These are phyloP conservation scores for Microhierax caerulescens DNA, from an alignment of 2,797 vertebrate genomes.

Conservation along the genomic window DNA sequence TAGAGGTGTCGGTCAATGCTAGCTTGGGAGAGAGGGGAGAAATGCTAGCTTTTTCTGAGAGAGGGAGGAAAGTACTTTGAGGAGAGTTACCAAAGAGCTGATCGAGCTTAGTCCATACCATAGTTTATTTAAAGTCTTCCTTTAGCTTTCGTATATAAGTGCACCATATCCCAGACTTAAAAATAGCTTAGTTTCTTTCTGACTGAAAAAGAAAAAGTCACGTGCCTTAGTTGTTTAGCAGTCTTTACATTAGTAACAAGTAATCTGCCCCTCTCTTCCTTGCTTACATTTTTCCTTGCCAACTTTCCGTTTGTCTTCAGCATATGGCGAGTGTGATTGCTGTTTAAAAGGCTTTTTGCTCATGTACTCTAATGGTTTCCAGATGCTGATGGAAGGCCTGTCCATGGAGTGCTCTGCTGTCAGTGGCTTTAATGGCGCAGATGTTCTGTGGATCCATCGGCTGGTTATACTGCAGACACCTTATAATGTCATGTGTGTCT, in stretches of 20 bases:
- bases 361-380: neutral
- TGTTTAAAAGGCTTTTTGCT: neutral
- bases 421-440: neutral
- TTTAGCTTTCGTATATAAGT: neutral
- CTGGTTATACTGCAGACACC: neutral
- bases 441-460: neutral
- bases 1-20: neutral
- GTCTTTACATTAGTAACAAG: neutral
- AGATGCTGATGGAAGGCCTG: neutral
- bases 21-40: too few relatives aligned
- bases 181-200: conserved; percentile 10
- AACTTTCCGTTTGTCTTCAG: conserved; percentile 19
- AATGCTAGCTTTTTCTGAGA: neutral
- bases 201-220: neutral
- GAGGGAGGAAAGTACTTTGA: neutral
- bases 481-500: neutral
- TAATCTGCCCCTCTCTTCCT: neutral
- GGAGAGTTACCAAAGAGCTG: neutral
- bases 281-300: neutral
- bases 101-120: neutral
- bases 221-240: neutral
- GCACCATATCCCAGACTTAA: neutral
- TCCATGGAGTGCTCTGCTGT: fast-evolving
- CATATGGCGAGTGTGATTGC: neutral
- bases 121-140: neutral